Percentiles rank a stretch among this genome's conserved stretches.
These are phyloP conservation scores for Entosphenus tridentatus DNA, from an alignment of 2,113 vertebrate species.

Conservation along the genomic window DNA sequence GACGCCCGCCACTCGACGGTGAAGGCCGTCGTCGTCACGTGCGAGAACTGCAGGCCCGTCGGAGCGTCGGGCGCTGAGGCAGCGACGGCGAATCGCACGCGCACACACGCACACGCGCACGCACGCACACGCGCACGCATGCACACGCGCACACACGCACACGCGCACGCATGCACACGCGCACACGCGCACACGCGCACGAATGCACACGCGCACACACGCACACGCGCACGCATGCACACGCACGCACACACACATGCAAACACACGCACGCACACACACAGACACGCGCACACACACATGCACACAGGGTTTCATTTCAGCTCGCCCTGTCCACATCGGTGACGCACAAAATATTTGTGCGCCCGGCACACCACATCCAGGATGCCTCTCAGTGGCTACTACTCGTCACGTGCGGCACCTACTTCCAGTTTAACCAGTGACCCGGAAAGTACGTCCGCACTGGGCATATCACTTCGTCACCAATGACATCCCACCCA, in stretches of 20 bases:
- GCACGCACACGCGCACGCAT: not conserved
- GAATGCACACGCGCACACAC: not conserved
- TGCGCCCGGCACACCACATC: no score
- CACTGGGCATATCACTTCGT: no score
- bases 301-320: no score
- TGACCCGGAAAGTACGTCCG: no score
- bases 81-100: not conserved
- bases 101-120: not conserved
- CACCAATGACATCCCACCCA: no score
- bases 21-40: slow-evolving; percentile 60
- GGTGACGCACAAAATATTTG: no score
- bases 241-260: not conserved
- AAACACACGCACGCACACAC: not conserved
- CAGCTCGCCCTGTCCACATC: no score
- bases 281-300: no score
- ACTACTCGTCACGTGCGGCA: no score
- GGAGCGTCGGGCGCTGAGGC: not conserved
- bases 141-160: not conserved
- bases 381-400: no score
- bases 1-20: slow-evolving; percentile 71
- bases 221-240: not conserved
- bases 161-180: not conserved
- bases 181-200: not conserved
- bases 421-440: no score
- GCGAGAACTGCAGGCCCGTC: slow-evolving; percentile 32